A percentile compares a stretch with the other conserved stretches of the same genome.
Conservation (phyloP, 2,888 invertebrate species). For the Caenorhabditis becei region DNA sequence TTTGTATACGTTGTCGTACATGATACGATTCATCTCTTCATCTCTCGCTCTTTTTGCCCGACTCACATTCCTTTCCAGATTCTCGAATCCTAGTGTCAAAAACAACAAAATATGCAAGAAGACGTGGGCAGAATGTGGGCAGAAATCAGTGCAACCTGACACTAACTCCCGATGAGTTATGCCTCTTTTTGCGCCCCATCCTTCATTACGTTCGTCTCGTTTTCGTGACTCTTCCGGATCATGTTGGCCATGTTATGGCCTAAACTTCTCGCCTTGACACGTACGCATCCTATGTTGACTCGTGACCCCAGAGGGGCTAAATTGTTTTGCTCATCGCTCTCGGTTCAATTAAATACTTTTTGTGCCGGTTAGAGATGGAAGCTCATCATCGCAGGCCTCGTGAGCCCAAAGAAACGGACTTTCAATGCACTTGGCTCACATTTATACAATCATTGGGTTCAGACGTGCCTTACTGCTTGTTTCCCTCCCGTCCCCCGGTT, state of each 20-base stretch:
- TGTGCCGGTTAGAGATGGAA: conserved; percentile 14
- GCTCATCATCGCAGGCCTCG: conserved; percentile 28
- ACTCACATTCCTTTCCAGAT: conserved; percentile 13
- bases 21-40: conserved; percentile 35
- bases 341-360: conserved; percentile 46
- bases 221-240: conserved; percentile 15
- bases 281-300: conserved; percentile 12
- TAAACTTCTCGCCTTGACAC: neutral
- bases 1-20: conserved; percentile 40
- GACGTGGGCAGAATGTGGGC: conserved; percentile 25
- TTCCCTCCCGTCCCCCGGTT: neutral
- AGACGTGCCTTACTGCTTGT: neutral
- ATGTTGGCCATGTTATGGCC: conserved; percentile 1
- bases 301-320: conserved; percentile 2
- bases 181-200: conserved; percentile 6
- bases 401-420: conserved; percentile 34
- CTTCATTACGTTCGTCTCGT: conserved; percentile 11
- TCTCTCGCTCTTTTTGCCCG: conserved; percentile 10
- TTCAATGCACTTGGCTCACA: conserved; percentile 1
- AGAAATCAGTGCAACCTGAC: conserved; percentile 50
- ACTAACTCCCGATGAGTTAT: conserved; percentile 15
- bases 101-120: conserved; percentile 35
- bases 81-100: neutral
- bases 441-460: conserved; percentile 4
- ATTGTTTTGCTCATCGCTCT: conserved; percentile 5